A percentile compares a stretch with the other conserved stretches of the same genome.
Evolutionary conservation across 2,113 vertebrate species (phyloP).

Genomic region (Halichoeres trimaculatus): DNA sequence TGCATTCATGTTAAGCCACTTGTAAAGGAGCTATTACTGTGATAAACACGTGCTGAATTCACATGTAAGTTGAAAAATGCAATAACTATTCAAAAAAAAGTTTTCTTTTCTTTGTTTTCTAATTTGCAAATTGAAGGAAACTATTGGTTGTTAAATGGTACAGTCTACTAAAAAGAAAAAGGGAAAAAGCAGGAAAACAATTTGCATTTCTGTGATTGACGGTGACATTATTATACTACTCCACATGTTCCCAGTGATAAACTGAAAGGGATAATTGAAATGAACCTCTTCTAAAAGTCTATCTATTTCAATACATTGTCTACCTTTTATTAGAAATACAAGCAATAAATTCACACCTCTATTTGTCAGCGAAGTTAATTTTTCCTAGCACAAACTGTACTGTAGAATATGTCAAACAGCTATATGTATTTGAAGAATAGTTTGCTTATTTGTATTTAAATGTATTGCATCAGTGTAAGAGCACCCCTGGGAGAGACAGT

Average conservation of each 20-base stretch:
- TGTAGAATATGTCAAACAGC: constrained; percentile 1
- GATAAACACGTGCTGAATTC: constrained; percentile 84
- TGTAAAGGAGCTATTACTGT: constrained; percentile 89
- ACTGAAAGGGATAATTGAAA: constrained; percentile 65
- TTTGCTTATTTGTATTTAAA: constrained; percentile 20
- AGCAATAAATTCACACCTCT: neutral
- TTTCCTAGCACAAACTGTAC: neutral
- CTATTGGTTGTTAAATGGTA: constrained; percentile 18
- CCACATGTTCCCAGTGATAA: constrained; percentile 58
- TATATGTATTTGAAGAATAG: constrained; percentile 10
- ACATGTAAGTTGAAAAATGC: constrained; percentile 70
- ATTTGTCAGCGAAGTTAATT: constrained; percentile 37
- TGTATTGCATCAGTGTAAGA: constrained; percentile 7
- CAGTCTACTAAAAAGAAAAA: constrained; percentile 25
- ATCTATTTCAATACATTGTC: constrained; percentile 39
- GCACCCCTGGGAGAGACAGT: constrained; percentile 13
- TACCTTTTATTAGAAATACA: constrained; percentile 1
- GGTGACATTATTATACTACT: constrained; percentile 55
- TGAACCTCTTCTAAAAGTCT: constrained; percentile 26
- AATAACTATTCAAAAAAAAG: constrained; percentile 10
- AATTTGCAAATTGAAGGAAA: constrained; percentile 36
- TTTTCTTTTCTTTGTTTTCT: constrained; percentile 20
- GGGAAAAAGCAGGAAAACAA: constrained; percentile 12
- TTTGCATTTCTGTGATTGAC: constrained; percentile 59
- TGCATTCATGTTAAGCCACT: constrained; percentile 87